A percentile compares a stretch with the other conserved stretches of the same genome.
These are phyloP conservation scores for Stichodactyla mertensii DNA, from an alignment of 64 coral and sea anemone genomes.

Conservation along the genomic window DNA sequence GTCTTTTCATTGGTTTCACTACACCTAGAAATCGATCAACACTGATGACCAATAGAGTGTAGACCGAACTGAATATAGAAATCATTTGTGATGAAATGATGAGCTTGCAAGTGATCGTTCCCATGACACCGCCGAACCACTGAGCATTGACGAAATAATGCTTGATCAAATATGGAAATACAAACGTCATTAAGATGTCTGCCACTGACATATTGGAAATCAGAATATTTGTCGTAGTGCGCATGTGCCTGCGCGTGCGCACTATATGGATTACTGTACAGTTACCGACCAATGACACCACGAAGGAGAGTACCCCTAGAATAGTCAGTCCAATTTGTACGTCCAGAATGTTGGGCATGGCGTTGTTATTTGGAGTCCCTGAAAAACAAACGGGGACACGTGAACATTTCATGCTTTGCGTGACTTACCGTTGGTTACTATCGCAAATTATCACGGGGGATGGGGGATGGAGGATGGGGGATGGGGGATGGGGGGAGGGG, in stretches of 20 bases:
- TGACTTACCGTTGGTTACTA: too few species aligned
- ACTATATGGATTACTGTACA: conserved; percentile 33
- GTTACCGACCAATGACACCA: conserved; percentile 36
- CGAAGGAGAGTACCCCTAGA: not conserved
- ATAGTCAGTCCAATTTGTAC: conserved; percentile 20
- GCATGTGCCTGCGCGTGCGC: conserved; percentile 35
- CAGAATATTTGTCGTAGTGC: conserved; percentile 38
- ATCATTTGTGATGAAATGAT: conserved; percentile 28
- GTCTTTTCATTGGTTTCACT: conserved; percentile 35
- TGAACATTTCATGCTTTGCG: too few species aligned
- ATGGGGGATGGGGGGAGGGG: too few species aligned
- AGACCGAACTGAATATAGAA: conserved; percentile 39
- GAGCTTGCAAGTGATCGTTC: conserved; percentile 35
- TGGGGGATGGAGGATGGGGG: too few species aligned
- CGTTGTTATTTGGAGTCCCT: not conserved
- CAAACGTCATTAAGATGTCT: conserved; percentile 46
- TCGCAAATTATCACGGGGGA: too few species aligned
- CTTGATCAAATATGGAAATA: conserved; percentile 40
- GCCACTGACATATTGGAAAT: conserved; percentile 48
- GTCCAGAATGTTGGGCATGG: not conserved
- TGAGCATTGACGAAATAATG: conserved; percentile 29
- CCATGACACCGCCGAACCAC: conserved; percentile 49
- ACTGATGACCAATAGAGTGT: conserved; percentile 38
- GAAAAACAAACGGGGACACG: not conserved
- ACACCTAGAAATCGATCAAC: conserved; percentile 46